phyloP scores from a whole-genome alignment of 2,888 invertebrate species.

The Drosophila anomalata region DNA sequence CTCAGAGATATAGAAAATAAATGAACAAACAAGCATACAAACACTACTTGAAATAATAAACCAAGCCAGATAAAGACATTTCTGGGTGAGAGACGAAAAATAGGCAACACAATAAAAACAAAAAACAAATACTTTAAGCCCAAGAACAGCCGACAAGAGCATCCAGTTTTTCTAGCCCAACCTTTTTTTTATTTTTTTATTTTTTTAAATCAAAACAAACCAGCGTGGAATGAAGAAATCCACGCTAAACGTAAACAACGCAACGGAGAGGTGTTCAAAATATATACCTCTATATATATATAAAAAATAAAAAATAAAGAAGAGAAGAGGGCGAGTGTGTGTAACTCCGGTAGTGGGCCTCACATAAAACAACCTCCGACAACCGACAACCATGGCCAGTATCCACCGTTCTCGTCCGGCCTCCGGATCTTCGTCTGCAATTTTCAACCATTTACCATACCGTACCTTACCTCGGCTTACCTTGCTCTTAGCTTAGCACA shows the following conservation, averaged over 20 bases:
- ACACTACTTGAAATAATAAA: slow-evolving; percentile 23
- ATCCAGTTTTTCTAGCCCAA: slow-evolving; percentile 70
- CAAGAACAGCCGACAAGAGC: slow-evolving; percentile 66
- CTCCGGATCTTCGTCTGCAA: slow-evolving; percentile 7
- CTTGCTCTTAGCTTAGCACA: slow-evolving; percentile 10
- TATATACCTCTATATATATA: not conserved
- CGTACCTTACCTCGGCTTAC: not conserved
- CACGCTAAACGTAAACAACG: slow-evolving; percentile 74
- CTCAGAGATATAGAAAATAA: not conserved
- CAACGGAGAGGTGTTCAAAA: slow-evolving; percentile 34
- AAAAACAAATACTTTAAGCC: slow-evolving; percentile 69
- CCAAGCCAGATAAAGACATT: slow-evolving; percentile 10
- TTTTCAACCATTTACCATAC: not conserved
- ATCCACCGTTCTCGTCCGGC: slow-evolving; percentile 16
- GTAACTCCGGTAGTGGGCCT: slow-evolving; percentile 66
- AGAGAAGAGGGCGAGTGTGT: slow-evolving; percentile 50
- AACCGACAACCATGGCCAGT: slow-evolving; percentile 29
- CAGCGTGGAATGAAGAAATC: slow-evolving; percentile 72
- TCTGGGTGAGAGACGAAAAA: not conserved
- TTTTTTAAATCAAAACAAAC: slow-evolving; percentile 73
- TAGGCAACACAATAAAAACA: slow-evolving; percentile 42
- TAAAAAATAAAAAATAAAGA: slow-evolving; percentile 11
- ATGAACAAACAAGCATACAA: slow-evolving; percentile 18
- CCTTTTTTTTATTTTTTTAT: slow-evolving; percentile 36
- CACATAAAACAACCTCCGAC: slow-evolving; percentile 15